phyloP scores from a whole-genome alignment of 2,113 vertebrate species.

The Tetrao urogallus region DNA sequence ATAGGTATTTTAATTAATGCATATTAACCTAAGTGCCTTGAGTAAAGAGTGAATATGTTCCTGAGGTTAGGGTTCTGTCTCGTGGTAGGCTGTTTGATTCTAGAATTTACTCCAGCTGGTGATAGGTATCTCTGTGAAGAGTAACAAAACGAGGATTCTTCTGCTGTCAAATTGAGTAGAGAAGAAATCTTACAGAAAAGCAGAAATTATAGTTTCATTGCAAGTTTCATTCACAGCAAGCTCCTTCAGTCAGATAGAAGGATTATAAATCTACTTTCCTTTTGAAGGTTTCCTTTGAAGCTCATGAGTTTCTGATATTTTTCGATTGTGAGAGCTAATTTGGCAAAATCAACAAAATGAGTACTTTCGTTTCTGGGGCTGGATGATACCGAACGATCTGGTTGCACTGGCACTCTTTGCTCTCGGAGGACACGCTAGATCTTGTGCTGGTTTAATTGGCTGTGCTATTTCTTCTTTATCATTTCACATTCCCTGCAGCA shows the following conservation, averaged over 20 bases:
- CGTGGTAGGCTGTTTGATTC: neutral
- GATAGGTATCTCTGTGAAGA: neutral
- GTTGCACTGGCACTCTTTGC: neutral
- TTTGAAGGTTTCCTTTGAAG: conserved; percentile 17
- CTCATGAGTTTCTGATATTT: neutral
- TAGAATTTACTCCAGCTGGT: neutral
- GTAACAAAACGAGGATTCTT: neutral
- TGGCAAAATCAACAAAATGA: neutral
- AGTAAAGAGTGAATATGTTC: neutral
- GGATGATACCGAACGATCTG: neutral
- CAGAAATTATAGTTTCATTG: conserved; percentile 3
- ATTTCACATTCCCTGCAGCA: neutral
- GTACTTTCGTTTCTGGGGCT: conserved; percentile 3
- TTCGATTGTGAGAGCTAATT: neutral
- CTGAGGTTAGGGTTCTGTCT: neutral
- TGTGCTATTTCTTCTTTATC: neutral
- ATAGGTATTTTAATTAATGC: neutral
- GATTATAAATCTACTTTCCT: neutral
- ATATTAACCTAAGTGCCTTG: neutral
- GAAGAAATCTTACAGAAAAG: neutral
- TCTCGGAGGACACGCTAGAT: neutral
- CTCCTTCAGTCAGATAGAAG: neutral
- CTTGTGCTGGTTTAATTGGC: neutral
- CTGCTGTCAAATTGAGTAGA: neutral
- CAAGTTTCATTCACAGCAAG: neutral